Evolutionary conservation across 2,113 vertebrate species (phyloP), one percentile per base, ranked within the genome.

Genomic region (Colaptes auratus): DNA sequence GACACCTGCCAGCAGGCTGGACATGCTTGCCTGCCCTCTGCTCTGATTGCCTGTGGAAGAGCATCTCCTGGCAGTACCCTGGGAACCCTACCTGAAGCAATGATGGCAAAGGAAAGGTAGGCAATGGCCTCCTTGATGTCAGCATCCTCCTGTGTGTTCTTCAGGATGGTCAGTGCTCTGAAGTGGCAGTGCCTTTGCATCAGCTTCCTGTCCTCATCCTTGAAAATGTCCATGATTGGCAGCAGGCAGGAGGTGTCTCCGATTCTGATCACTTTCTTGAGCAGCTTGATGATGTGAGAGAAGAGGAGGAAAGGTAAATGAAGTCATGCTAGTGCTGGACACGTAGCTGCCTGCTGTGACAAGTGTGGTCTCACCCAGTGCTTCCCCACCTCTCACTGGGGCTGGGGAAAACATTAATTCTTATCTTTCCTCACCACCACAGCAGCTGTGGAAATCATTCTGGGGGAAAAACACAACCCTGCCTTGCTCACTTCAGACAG

Each of bases 41-140:
- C 17, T 27, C 59, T 79, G 30, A 23, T 18, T 86, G 88, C 58
- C 35, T 23, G 13, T 1, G 36, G 19, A 79, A 60, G 19, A 44
- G 61, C 30, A 59, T 69, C 52, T 75, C 25, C 73, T 55, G 3
- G 23, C 19, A 10, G 53, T 17, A 30, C 36, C 25, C 24, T 19
- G 13, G 12, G 44, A 63, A 33, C 66, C 92, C 93, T 93, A 99
- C 98, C 98, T 91, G 98, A 98, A 70, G 98, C 98, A 53, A 99
- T 98, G 95, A 99, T 99, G 89, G 99, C 98, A 82, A 99, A 98
- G 58, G 99, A 99, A 36, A 99, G 98, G 92, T 99, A 99, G 8
- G 98, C 95, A 67, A 99, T 97, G 65, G 99, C 98, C 93, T 99
- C 98, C 86, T 96, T 98, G 84, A 99, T 82, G 66, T 92, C 96